Evolutionary conservation across 2,888 invertebrate species (phyloP), one percentile per base, ranked within the genome.

Genomic region (Theodoxus fluviatilis): DNA sequence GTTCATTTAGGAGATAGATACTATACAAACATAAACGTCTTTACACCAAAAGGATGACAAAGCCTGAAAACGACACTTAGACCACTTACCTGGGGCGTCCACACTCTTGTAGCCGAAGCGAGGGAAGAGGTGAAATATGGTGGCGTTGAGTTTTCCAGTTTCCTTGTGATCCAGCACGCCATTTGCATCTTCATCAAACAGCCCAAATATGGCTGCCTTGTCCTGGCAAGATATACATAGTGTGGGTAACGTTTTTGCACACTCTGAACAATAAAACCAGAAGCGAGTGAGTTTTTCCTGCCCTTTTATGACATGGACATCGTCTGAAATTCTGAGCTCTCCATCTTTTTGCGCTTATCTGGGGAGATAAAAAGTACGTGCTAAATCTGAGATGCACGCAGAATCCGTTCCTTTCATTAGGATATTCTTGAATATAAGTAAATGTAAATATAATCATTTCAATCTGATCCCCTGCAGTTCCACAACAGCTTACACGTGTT

Each of bases 111-210:
- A 80, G 1, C 83, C 83, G 73, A 83, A 79, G 35, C 83, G 74
- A 3, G 83, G 81, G 43, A 83, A 83, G 7, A 79, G 74, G 59
- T 79, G 75, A 71, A 81, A 83, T 59, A 83, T 75, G 22, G 76
- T 80, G 15, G 83, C 83, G 76, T 82, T 82, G 9, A 82, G 75
- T 68, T 80, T 79, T 2, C 81, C 82, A 22, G 83, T 78, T 67
- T 81, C 84, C 33, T 78, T 74, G 52, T 74, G 69, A 65, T 83
- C 83, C n/a, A 84, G 65, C 1, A 81, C 80, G 1, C 82, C 80
- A 73, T 80, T 81, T 25, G 76, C 70, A 72, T 83, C 81, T 25
- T 78, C 78, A 75, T 82, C 83, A 80, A 80, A 83, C 31, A 70
- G 70, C 15, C 77, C 71, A 69, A 83, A 83, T 52, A 84, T 67